A percentile compares a stretch with the other conserved stretches of the same genome.
Conservation (phyloP, 2,113 vertebrate genomes). For the Scophthalmus maximus region DNA sequence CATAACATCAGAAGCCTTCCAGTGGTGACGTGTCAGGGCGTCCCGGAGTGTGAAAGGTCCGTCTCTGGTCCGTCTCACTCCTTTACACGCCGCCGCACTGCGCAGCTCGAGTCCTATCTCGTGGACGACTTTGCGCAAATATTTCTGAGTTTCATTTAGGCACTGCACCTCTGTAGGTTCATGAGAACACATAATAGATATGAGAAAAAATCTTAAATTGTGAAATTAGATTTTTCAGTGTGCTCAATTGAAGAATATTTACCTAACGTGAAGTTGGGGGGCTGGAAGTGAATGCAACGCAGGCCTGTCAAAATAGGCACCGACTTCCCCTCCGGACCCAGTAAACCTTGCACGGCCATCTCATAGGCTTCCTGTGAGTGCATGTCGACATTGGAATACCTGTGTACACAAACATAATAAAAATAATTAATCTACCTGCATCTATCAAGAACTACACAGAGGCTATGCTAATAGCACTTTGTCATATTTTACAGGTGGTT, state of each 20-base stretch:
- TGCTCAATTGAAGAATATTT: constrained; percentile 34
- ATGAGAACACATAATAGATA: neutral
- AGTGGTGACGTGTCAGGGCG: constrained; percentile 85
- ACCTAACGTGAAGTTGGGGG: constrained; percentile 93
- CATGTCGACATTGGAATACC: constrained; percentile 90
- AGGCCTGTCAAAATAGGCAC: constrained; percentile 88
- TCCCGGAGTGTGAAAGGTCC: constrained; percentile 87
- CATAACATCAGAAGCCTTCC: constrained; percentile 84
- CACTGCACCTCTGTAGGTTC: constrained; percentile 88
- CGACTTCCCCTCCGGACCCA: constrained; percentile 89
- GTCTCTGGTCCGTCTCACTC: constrained; percentile 87
- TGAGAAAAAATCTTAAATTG: neutral
- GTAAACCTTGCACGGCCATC: constrained; percentile 87
- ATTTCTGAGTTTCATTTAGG: constrained; percentile 92
- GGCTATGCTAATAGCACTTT: no score
- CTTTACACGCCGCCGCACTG: constrained; percentile 87
- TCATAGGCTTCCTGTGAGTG: constrained; percentile 93
- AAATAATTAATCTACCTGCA: neutral
- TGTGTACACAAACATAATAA: constrained; percentile 59
- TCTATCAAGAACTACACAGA: neutral
- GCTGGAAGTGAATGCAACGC: constrained; percentile 86
- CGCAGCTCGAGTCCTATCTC: constrained; percentile 94
- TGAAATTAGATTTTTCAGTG: neutral
- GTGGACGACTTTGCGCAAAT: constrained; percentile 89
- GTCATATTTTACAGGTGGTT: no score